These are phyloP conservation scores for Canis aureus DNA, from an alignment of 2,113 vertebrate species.

Conservation along the genomic window DNA sequence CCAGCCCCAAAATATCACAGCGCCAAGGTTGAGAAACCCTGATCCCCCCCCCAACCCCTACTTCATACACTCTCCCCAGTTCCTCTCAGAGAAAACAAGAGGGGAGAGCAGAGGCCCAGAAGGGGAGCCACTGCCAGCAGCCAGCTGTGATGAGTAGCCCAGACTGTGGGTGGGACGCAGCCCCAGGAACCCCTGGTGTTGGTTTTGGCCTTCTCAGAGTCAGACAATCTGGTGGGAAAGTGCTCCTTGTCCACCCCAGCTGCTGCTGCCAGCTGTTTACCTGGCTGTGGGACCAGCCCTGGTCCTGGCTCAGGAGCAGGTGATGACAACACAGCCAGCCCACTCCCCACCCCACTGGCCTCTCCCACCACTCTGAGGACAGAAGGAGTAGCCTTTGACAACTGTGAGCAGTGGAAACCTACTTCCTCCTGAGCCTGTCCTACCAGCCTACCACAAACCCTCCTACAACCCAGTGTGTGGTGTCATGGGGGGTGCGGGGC, in stretches of 20 bases:
- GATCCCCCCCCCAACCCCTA: neutral
- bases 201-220: conserved; percentile 60
- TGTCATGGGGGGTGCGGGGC: neutral
- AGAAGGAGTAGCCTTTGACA: neutral
- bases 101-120: neutral
- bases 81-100: neutral
- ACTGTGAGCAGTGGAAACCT: neutral
- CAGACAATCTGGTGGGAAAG: conserved; percentile 59
- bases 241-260: neutral
- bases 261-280: conserved; percentile 59
- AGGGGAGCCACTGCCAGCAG: neutral
- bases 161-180: neutral
- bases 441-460: neutral
- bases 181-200: conserved; percentile 8
- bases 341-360: neutral
- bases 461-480: neutral
- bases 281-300: conserved; percentile 27
- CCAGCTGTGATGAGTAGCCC: conserved; percentile 8
- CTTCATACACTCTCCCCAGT: neutral
- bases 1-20: neutral
- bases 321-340: neutral
- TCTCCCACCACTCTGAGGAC: neutral
- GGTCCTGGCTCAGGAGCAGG: conserved; percentile 22
- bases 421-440: neutral
- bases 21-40: neutral